Evolutionary conservation across 1,140 invertebrate species (phyloP).

Genomic region (Fopius arisanus): DNA sequence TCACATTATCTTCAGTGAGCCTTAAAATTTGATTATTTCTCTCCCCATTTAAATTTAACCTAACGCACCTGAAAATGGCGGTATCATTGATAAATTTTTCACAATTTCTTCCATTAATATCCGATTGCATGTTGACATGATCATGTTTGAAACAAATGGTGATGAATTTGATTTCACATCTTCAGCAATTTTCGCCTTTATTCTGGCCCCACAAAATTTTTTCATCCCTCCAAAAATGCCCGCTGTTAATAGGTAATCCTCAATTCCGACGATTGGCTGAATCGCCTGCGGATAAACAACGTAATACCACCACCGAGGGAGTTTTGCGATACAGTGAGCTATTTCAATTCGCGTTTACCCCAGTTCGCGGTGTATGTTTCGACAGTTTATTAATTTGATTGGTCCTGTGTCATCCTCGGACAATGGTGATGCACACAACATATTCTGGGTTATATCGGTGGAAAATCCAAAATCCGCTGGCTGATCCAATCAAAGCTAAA

Average conservation of each 20-base stretch:
- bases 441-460: background rate
- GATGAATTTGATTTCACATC: background rate
- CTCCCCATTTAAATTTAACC: no score
- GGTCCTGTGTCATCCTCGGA: constrained; percentile 35
- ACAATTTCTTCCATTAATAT: no score
- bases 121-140: no score
- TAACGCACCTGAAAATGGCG: no score
- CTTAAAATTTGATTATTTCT: no score
- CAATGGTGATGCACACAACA: constrained; percentile 19
- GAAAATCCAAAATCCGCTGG: background rate
- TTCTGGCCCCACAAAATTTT: background rate
- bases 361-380: constrained; percentile 51
- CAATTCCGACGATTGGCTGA: constrained; percentile 63
- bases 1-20: no score
- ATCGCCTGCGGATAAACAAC: constrained; percentile 55
- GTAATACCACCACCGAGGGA: constrained; percentile 51
- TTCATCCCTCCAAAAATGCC: background rate
- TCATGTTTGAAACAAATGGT: background rate
- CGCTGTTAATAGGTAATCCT: constrained; percentile 61
- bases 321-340: constrained; percentile 22
- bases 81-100: no score
- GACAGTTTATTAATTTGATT: constrained; percentile 65
- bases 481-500: constrained; percentile 29
- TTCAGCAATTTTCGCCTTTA: background rate
- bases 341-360: constrained; percentile 15